These are phyloP conservation scores for Noctua janthina DNA, from an alignment of 2,888 invertebrate species.

Conservation along the genomic window DNA sequence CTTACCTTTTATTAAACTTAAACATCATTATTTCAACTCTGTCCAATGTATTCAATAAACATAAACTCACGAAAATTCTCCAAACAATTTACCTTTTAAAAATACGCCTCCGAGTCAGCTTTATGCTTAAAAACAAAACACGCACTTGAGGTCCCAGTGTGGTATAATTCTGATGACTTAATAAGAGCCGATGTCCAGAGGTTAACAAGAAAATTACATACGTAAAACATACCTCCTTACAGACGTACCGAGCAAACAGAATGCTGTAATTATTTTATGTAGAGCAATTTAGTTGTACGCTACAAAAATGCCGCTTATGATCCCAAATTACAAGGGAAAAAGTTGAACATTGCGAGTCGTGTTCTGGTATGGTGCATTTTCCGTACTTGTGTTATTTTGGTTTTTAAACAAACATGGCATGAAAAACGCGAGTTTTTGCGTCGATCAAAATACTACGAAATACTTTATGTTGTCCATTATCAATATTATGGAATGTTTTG, in stretches of 20 bases:
- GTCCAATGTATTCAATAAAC: slow-evolving; percentile 53
- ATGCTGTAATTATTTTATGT: slow-evolving; percentile 79
- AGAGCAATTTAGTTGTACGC: slow-evolving; percentile 73
- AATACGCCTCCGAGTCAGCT: slow-evolving; percentile 55
- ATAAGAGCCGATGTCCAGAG: slow-evolving; percentile 78
- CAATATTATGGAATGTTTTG: no score
- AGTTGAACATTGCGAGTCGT: slow-evolving; percentile 53
- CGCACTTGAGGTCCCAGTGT: slow-evolving; percentile 66
- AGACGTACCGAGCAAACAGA: slow-evolving; percentile 75
- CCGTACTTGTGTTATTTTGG: not conserved
- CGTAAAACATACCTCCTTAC: slow-evolving; percentile 71
- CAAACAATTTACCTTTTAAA: slow-evolving; percentile 61
- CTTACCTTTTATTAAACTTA: no score
- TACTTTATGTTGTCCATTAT: no score
- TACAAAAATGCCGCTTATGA: slow-evolving; percentile 70
- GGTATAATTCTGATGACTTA: slow-evolving; percentile 83
- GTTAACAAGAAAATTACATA: slow-evolving; percentile 81
- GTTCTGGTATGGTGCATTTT: slow-evolving; percentile 12
- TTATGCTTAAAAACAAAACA: slow-evolving; percentile 66
- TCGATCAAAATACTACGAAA: not conserved
- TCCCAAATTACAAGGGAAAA: slow-evolving; percentile 76
- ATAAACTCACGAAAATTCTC: slow-evolving; percentile 21
- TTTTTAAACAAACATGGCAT: not conserved
- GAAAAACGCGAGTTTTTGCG: not conserved
- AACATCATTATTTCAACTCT: slow-evolving; percentile 21